A percentile compares a stretch with the other conserved stretches of the same genome.
These are phyloP conservation scores for Tylochromis polylepis DNA, from an alignment of 2,113 vertebrate genomes.

Conservation along the genomic window DNA sequence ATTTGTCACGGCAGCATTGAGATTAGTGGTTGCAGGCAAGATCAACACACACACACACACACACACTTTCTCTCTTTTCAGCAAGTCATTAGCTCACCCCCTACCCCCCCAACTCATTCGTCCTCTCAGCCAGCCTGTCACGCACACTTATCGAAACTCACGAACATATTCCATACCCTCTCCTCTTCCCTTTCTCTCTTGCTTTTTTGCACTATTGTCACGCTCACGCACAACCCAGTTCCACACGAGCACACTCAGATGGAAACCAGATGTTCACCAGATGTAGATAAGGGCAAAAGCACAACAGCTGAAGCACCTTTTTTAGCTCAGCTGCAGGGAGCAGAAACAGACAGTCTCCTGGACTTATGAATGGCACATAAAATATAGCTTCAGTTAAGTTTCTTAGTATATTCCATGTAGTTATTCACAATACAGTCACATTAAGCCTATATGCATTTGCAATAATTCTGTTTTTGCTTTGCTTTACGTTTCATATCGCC, in stretches of 20 bases:
- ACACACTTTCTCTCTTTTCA: not conserved
- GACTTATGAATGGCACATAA: not conserved
- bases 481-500: not conserved
- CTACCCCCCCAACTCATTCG: not conserved
- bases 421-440: not conserved
- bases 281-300: constrained; percentile 47
- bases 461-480: not conserved
- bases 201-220: constrained; percentile 6
- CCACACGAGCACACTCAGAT: constrained; percentile 29
- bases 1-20: not conserved
- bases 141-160: not conserved
- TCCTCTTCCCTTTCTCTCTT: not conserved
- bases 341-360: constrained; percentile 8
- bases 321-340: constrained; percentile 34
- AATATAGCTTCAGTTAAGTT: not conserved
- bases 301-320: constrained; percentile 57
- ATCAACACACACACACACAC: not conserved
- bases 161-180: not conserved
- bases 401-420: not conserved
- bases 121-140: not conserved
- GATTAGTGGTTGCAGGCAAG: not conserved
- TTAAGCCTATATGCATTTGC: not conserved
- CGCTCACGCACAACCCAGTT: not conserved
- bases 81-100: not conserved
- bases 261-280: constrained; percentile 62